Percentiles rank a stretch among this genome's conserved stretches.
phyloP scores from a whole-genome alignment of 2,113 vertebrate genomes.

The Rhabdomys dilectus region DNA sequence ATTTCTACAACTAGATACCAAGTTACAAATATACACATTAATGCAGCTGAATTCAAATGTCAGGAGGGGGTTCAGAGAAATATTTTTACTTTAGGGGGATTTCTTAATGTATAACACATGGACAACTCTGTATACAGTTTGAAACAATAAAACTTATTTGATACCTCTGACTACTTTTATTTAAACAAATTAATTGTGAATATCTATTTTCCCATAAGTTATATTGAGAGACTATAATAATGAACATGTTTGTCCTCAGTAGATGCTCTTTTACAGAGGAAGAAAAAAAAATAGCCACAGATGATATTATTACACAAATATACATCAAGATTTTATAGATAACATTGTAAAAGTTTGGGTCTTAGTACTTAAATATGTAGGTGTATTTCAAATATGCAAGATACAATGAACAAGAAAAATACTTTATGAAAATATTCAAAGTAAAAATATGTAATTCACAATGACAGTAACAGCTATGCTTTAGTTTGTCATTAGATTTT shows the following conservation, averaged over 20 bases:
- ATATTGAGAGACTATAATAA: not conserved
- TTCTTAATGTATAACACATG: not conserved
- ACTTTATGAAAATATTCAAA: not conserved
- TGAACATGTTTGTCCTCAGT: not conserved
- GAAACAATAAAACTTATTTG: not conserved
- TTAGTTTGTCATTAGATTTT: not conserved
- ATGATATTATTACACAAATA: not conserved
- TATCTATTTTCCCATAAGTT: not conserved
- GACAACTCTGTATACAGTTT: not conserved
- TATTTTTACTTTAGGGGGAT: not conserved
- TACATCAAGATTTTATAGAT: not conserved
- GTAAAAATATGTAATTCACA: not conserved
- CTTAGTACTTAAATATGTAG: not conserved
- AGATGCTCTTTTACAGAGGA: not conserved
- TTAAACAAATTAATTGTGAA: not conserved
- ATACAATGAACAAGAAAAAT: not conserved
- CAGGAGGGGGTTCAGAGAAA: not conserved
- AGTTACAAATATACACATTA: not conserved
- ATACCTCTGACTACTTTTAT: not conserved
- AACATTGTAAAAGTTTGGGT: not conserved
- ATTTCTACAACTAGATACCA: slow-evolving; percentile 16
- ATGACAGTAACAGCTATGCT: not conserved
- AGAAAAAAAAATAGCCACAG: not conserved
- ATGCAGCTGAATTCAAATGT: not conserved
- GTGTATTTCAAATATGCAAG: slow-evolving; percentile 16